Percentiles rank a stretch among this genome's conserved stretches.
These are phyloP conservation scores for Ferdinandea cuprea DNA, from an alignment of 2,888 invertebrate genomes.

Conservation along the genomic window DNA sequence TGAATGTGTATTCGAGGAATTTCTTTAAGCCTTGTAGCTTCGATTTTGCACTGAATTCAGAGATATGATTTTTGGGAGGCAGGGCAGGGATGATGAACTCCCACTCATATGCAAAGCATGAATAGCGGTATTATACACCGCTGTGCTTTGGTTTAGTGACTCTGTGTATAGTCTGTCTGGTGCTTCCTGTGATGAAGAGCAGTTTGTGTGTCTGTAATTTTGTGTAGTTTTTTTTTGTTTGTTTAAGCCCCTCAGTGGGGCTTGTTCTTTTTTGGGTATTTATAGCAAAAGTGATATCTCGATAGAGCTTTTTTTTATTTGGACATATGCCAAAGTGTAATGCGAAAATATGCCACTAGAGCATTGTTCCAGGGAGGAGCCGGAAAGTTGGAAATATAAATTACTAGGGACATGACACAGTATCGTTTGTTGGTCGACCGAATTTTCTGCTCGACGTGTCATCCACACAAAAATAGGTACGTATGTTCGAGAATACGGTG, in stretches of 20 bases:
- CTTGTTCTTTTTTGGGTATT: constrained; percentile 16
- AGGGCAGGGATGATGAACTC: constrained; percentile 17
- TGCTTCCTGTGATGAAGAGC: constrained; percentile 7
- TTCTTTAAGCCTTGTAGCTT: constrained; percentile 42
- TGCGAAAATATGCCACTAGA: constrained; percentile 65
- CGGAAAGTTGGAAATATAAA: constrained; percentile 14
- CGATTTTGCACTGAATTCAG: constrained; percentile 45
- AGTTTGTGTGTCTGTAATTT: background rate
- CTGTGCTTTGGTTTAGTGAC: constrained; percentile 19
- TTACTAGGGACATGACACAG: constrained; percentile 34
- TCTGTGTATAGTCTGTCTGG: too few species aligned
- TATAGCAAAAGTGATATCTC: constrained; percentile 57
- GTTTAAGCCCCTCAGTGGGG: background rate
- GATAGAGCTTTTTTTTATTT: constrained; percentile 49
- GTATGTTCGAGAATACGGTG: too few species aligned
- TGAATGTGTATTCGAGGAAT: constrained; percentile 46
- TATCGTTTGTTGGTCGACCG: constrained; percentile 42
- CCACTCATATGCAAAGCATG: constrained; percentile 30
- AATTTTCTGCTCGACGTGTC: background rate
- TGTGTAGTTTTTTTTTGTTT: background rate
- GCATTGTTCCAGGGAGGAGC: constrained; percentile 22
- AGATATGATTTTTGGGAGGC: constrained; percentile 25
- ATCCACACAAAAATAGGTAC: too few species aligned
- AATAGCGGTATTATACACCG: constrained; percentile 14
- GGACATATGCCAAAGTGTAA: constrained; percentile 66